Evolutionary conservation across 2,888 invertebrate species (phyloP).

Genomic region (Brachypterus glaber): DNA sequence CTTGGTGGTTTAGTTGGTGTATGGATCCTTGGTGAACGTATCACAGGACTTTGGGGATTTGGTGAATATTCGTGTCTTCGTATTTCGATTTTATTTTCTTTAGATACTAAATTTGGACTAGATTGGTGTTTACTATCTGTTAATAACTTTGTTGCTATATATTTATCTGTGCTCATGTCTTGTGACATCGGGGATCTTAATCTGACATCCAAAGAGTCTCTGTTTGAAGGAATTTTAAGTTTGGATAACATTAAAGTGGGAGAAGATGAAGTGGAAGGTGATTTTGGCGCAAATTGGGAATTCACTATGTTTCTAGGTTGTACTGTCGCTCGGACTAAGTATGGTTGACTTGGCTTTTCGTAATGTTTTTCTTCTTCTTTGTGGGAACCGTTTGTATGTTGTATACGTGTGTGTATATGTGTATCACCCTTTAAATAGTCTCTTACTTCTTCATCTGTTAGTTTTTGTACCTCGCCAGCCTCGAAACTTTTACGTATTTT

Average conservation of each 20-base stretch:
- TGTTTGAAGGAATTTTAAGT: conserved; percentile 34
- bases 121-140: conserved; percentile 24
- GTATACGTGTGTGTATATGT: no score
- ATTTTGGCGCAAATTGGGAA: conserved; percentile 12
- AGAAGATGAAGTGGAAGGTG: conserved; percentile 30
- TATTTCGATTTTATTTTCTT: no score
- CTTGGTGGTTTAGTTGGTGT: conserved; percentile 17
- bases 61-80: no score
- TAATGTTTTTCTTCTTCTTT: conserved; percentile 16
- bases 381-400: conserved; percentile 17
- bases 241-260: conserved; percentile 35
- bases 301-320: conserved; percentile 6
- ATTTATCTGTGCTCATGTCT: conserved; percentile 36
- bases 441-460: no score
- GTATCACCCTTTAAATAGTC: no score
- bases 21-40: conserved; percentile 15
- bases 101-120: no score
- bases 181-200: conserved; percentile 38
- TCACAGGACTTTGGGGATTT: no score
- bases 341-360: conserved; percentile 8
- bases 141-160: conserved; percentile 38
- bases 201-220: conserved; percentile 36
- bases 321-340: conserved; percentile 5
- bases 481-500: conserved; percentile 29
- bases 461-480: no score